Evolutionary conservation across 2,797 vertebrate species (phyloP).

Genomic region (Zenarchopterus dispar): DNA sequence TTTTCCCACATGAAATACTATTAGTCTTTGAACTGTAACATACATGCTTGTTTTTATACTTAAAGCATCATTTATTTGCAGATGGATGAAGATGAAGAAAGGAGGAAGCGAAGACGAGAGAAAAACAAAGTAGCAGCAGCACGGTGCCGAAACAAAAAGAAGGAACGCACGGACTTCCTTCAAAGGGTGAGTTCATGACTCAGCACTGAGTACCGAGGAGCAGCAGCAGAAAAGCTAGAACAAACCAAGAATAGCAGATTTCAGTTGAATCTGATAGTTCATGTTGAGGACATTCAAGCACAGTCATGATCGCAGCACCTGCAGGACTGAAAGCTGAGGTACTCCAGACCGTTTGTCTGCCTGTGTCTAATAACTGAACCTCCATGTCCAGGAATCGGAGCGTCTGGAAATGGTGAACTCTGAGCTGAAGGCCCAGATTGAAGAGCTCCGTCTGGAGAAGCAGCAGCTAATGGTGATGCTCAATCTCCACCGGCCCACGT

Average conservation of each 20-base stretch:
- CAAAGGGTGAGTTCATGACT: constrained; percentile 86
- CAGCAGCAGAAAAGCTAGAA: constrained; percentile 3
- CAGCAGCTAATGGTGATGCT: constrained; percentile 96
- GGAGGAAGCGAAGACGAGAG: constrained; percentile 93
- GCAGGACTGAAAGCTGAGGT: neutral
- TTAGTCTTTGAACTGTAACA: no score
- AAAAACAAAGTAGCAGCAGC: constrained; percentile 98
- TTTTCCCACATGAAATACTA: no score
- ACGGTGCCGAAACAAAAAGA: constrained; percentile 97
- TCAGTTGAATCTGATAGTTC: constrained; percentile 12
- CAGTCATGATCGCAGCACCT: neutral
- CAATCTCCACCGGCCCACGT: constrained; percentile 94
- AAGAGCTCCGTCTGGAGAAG: constrained; percentile 92
- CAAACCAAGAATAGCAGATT: constrained; percentile 6
- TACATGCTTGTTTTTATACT: neutral
- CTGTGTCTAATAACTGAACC: neutral
- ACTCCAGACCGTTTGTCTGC: neutral
- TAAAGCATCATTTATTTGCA: constrained; percentile 50
- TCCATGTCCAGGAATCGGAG: constrained; percentile 89
- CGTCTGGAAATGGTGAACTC: constrained; percentile 94
- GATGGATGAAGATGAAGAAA: constrained; percentile 93
- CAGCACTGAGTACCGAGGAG: constrained; percentile 18
- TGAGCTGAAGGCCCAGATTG: constrained; percentile 94
- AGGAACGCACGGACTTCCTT: constrained; percentile 96
- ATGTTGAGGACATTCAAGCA: constrained; percentile 2